Evolutionary conservation across 2,113 vertebrate genomes (phyloP), one percentile per base, ranked within the genome.

Genomic region (Uria aalge): DNA sequence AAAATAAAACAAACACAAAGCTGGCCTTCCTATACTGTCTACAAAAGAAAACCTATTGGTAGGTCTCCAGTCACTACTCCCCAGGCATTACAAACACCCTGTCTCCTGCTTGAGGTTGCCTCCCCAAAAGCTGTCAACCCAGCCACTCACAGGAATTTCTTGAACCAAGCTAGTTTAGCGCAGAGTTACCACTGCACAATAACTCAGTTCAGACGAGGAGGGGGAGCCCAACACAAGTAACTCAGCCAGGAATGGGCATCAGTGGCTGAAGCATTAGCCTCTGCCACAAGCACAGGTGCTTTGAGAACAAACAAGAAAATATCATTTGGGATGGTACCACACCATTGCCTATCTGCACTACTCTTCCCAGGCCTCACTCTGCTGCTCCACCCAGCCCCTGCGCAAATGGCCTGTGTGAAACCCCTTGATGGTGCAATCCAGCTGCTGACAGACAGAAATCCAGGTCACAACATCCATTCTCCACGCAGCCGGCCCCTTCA

Each of bases 1-100:
- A 53, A 18, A 60, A 60, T 2, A 8, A 59, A 36, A 15, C 14
- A 27, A 74, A 76, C 17, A 48, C 30, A 88, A 82, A 75, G 9
- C 22, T 32, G 19, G 11, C 22, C 29, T 52, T 79, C 47, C 47
- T 76, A 32, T 21, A 27, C 36, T 38, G 16, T 30, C 66, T 47
- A 26, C 15, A 34, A 47, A 68, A 47, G 29, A 53, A 67, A 75
- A 71, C 0, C 1, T 22, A 59, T 7, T 0, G 0, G 18, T 20
- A 73, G 20, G 6, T 76, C 48, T 36, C 56, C 38, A 41, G 23
- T n/a, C 59, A 47, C 15, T 66, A 3, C 63, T 64, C 18, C 21
- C 16, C 24, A 41, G 13, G 15, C 43, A 68, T 24, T 32, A 30
- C 5, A 27, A 89, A 55, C 36, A 66, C 55, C 36, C 9, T 6